Conservation (phyloP, 2,113 vertebrate genomes). For the Herpetotheres cachinnans region DNA sequence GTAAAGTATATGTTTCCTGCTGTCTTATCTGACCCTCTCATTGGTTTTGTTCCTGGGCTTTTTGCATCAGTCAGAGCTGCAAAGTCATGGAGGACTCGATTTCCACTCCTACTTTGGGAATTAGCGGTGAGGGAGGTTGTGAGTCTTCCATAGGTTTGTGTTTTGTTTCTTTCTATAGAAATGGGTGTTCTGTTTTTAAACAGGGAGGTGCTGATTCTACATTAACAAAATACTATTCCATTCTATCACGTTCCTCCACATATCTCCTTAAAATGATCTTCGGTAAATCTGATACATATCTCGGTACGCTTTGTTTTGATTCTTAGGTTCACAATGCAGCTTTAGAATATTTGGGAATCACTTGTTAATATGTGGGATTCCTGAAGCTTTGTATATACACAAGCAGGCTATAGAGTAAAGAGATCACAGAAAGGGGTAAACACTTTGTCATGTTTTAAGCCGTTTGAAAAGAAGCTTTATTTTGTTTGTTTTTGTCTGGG, state of each 20-base stretch:
- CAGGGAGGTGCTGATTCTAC: neutral
- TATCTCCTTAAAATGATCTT: neutral
- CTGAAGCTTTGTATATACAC: neutral
- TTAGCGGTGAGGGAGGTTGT: neutral
- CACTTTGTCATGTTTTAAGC: slow-evolving; percentile 28
- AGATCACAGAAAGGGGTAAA: slow-evolving; percentile 41
- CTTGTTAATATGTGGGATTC: neutral
- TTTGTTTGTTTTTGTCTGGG: slow-evolving; percentile 9
- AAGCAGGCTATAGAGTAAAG: neutral
- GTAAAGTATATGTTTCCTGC: slow-evolving; percentile 81
- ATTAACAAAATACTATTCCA: neutral
- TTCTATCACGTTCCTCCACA: neutral
- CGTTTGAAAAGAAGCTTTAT: slow-evolving; percentile 37
- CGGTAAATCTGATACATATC: neutral
- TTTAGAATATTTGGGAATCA: neutral
- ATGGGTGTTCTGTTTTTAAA: neutral
- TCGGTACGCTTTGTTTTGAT: neutral
- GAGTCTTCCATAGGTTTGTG: neutral
- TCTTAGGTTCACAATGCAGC: neutral
- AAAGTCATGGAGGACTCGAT: neutral
- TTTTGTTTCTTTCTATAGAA: neutral
- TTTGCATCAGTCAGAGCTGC: neutral
- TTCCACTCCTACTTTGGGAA: neutral
- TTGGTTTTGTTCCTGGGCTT: neutral
- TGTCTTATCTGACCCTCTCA: neutral